Evolutionary conservation across 37 sponge, comb jelly and placozoan genomes (phyloP).

Genomic region (Amphimedon queenslandica): DNA sequence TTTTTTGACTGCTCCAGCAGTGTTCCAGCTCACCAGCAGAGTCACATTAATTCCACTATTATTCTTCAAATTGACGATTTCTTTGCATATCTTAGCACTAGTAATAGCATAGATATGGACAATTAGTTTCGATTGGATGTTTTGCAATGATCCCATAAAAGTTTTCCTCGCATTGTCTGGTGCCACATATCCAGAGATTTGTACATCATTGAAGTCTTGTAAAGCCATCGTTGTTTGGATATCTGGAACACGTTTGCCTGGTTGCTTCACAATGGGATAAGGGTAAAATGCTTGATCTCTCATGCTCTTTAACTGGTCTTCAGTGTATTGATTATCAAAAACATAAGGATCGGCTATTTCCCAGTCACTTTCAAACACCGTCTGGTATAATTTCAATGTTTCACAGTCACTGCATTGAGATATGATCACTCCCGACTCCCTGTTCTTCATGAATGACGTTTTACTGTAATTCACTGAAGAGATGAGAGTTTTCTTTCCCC

Average conservation of each 20-base stretch:
- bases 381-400: slow-evolving; percentile 37
- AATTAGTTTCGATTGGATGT: slow-evolving; percentile 19
- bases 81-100: slow-evolving; percentile 39
- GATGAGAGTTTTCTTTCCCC: slow-evolving; percentile 66
- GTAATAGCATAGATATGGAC: slow-evolving; percentile 63
- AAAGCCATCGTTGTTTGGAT: slow-evolving; percentile 48
- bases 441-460: slow-evolving; percentile 77
- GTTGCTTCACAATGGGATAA: neutral
- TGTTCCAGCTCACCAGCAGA: slow-evolving; percentile 55
- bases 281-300: slow-evolving; percentile 23
- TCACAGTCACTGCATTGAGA: slow-evolving; percentile 30
- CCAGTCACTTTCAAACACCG: slow-evolving; percentile 80
- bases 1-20: too few species aligned
- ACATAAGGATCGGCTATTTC: slow-evolving; percentile 23
- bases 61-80: slow-evolving; percentile 28
- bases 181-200: slow-evolving; percentile 39
- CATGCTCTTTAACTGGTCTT: slow-evolving; percentile 44
- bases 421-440: slow-evolving; percentile 81
- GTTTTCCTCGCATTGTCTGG: slow-evolving; percentile 60
- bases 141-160: slow-evolving; percentile 10
- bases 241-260: slow-evolving; percentile 31
- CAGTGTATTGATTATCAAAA: slow-evolving; percentile 30
- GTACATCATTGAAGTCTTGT: slow-evolving; percentile 18
- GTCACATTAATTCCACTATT: slow-evolving; percentile 62
- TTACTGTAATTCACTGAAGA: slow-evolving; percentile 86